Percentiles rank a stretch among this genome's conserved stretches.
Evolutionary conservation across 1,140 invertebrate genomes (phyloP).

Genomic region (Achroia grisella): DNA sequence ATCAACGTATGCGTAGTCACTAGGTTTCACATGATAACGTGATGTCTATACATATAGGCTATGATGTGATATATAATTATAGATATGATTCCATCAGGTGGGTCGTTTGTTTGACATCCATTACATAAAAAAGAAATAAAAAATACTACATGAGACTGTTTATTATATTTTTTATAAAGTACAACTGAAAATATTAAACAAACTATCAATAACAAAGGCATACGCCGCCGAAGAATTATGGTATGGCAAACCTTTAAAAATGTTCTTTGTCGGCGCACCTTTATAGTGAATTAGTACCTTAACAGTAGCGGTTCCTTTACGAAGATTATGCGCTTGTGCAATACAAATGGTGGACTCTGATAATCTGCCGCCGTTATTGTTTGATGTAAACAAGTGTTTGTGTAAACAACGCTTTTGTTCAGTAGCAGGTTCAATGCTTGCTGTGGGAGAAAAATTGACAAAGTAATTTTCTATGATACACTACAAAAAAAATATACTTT

Average conservation of each 20-base stretch:
- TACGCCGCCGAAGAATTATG: background rate
- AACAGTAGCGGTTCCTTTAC: conserved; percentile 15
- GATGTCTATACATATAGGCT: too few species aligned
- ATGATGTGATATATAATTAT: too few species aligned
- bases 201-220: background rate
- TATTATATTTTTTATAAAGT: too few species aligned
- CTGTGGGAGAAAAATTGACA: conserved; percentile 3
- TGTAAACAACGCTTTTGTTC: conserved; percentile 13
- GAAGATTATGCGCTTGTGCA: conserved; percentile 30
- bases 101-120: too few species aligned
- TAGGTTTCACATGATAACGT: too few species aligned
- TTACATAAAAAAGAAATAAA: too few species aligned
- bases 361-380: conserved; percentile 24
- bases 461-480: background rate
- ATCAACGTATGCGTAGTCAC: too few species aligned
- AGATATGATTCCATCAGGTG: too few species aligned
- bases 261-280: conserved; percentile 20
- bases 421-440: background rate
- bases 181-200: background rate
- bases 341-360: conserved; percentile 23
- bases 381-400: conserved; percentile 18
- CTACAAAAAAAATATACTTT: too few species aligned
- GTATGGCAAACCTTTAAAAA: too few species aligned
- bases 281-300: conserved; percentile 3
- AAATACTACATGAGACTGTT: too few species aligned